Evolutionary conservation across 2,888 invertebrate species (phyloP).

Genomic region (Melolontha melolontha): DNA sequence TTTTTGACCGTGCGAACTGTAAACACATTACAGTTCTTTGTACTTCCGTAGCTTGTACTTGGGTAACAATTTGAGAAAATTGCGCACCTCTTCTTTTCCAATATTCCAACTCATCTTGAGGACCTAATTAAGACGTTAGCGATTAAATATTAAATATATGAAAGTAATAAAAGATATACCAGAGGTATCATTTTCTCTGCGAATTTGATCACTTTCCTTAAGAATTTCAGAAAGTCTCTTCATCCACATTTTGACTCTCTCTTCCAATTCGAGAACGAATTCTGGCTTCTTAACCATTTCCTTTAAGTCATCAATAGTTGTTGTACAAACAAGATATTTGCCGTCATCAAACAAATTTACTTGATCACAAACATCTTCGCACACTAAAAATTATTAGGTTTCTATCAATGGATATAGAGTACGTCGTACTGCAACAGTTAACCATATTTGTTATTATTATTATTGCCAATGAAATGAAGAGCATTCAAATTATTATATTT

Average conservation of each 20-base stretch:
- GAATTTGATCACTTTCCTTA: conserved; percentile 91
- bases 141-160: conserved; percentile 1
- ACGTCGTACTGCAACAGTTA: too few species aligned
- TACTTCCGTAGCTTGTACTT: conserved; percentile 80
- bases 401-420: too few species aligned
- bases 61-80: conserved; percentile 87
- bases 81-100: conserved; percentile 96
- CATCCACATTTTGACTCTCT: conserved; percentile 82
- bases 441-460: too few species aligned
- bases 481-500: too few species aligned
- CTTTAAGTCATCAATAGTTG: conserved; percentile 76
- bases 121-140: conserved; percentile 69
- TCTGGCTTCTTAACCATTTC: conserved; percentile 77
- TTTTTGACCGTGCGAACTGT: conserved; percentile 80
- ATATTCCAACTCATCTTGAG: conserved; percentile 94
- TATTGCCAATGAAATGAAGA: too few species aligned
- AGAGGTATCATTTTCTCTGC: conserved; percentile 90
- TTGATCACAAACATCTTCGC: conserved; percentile 86
- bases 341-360: conserved; percentile 84
- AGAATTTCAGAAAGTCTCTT: conserved; percentile 85
- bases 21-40: conserved; percentile 82
- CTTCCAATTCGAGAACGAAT: conserved; percentile 76
- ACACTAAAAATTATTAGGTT: conserved; percentile 69
- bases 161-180: conserved; percentile 51
- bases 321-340: conserved; percentile 70